Base-by-base conservation (phyloP, 2,797 vertebrate genomes). In the Platalea minor region DNA sequence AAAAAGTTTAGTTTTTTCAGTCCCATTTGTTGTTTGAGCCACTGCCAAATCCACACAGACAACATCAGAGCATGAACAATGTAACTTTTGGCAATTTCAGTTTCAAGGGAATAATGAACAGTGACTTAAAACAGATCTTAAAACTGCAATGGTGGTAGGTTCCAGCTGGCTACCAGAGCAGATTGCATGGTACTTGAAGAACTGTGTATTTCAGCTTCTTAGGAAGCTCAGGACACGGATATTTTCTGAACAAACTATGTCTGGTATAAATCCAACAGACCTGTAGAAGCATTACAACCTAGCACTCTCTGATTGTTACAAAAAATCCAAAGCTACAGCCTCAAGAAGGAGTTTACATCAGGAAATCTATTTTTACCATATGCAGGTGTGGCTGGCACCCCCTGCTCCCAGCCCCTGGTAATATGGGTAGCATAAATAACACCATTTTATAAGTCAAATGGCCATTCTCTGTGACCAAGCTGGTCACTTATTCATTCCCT, bases 321-420 rank as follows among this genome's bases (percentile, higher is more conserved):
- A 80, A 88, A 70, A 31, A 18, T 23, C 37, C 41, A 9, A 79
- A 67, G 13, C 20, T 85, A 63, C 31, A 43, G n/a, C 24, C 11
- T 86, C 20, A 79, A 56, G 31, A 41, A 82, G 29, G 31, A 35
- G 7, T 79, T 78, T 82, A 17, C 10, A 13, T 31, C 50, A 73
- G 41, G 60, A 60, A 65, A 82, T 63, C 23, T 35, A 13, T 63
- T 85, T 54, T 78, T 72, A 7, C 33, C 13, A 46, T 54, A 26
- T 33, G 10, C 20, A 48, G 17, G 29, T 60, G 13, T 81, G 39
- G n/a, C 16, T 1, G 0, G 33, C 23, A 45, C 4, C 11, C 13
- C 13, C 54, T 25, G 28, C 19, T 74, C 19, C 53, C 11, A 53
- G 18, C 17, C 17, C 3, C 39, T 74, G 45, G 68, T 37, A 11